Evolutionary conservation across 2,888 invertebrate genomes (phyloP), one percentile per base, ranked within the genome.

Genomic region (Erebia epiphron): DNA sequence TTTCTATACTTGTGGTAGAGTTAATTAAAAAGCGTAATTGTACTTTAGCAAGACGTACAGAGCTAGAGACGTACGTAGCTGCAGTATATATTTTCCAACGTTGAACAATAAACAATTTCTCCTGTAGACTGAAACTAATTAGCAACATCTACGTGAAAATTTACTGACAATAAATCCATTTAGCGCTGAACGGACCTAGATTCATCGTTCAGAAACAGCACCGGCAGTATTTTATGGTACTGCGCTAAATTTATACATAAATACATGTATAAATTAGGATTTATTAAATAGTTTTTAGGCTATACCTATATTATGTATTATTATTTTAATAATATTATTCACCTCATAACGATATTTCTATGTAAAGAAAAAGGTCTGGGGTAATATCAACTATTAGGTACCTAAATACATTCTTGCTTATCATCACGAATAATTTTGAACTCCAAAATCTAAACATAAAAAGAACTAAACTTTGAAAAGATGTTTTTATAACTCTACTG

Each of bases 141-240:
- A 85, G 85, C 82, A 84, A 83, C 82, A 83, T 84, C 86, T 87
- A 89, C 86, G 86, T 88, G 88, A 83, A 87, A 83, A 84, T 82
- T 84, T 83, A 81, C 80, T 80, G 81, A 87, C 85, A 86, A 91
- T 91, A 91, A 91, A 91, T 91, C 88, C 86, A 87, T 90, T 91
- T 88, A 90, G 80, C 81, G 77, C 78, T 90, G 90, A 90, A 90
- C 85, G 83, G 82, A 83, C 79, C 82, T 83, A 90, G 90, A 91
- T 90, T 90, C 83, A 84, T 83, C 85, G 79, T 79, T 87, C 89
- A 88, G 89, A 87, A 88, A 86, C 87, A 83, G 79, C 82, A 82
- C 9, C 16, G 41, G 60, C 41, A 16, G 60, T 67, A 58, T 58
- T 50, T 60, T 58, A 67, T 35, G 41, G n/a, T 16, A 11, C 60